Evolutionary conservation across 1,140 invertebrate species (phyloP).

Genomic region (Papilio polyxenes): DNA sequence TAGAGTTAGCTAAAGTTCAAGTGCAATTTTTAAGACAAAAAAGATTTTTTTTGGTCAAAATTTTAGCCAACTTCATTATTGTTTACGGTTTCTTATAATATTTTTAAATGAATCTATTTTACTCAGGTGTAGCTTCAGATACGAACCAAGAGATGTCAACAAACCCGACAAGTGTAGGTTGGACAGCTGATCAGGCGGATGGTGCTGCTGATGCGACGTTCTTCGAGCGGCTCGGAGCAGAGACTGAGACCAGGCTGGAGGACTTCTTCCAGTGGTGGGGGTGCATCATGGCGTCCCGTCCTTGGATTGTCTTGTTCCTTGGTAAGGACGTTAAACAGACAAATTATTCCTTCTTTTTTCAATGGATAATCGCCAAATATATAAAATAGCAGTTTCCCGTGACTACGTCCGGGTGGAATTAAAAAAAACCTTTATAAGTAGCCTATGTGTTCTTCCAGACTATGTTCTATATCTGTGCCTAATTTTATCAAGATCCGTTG

Average conservation of each 20-base stretch:
- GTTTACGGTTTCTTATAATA: constrained; percentile 1
- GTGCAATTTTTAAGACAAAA: not conserved
- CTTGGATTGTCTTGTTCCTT: constrained; percentile 88
- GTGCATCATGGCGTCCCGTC: constrained; percentile 89
- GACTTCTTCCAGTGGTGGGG: constrained; percentile 91
- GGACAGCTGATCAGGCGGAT: constrained; percentile 70
- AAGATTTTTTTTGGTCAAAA: too few species aligned
- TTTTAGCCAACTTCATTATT: not conserved
- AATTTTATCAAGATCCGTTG: too few species aligned
- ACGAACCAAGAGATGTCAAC: constrained; percentile 81
- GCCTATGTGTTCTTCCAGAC: too few species aligned
- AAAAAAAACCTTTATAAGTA: too few species aligned
- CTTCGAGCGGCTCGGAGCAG: constrained; percentile 88
- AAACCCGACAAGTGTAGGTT: constrained; percentile 61
- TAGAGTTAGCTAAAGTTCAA: not conserved
- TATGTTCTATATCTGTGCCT: too few species aligned
- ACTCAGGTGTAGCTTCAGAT: constrained; percentile 81
- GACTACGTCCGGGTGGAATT: too few species aligned
- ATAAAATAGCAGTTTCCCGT: too few species aligned
- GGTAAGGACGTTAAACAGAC: constrained; percentile 74
- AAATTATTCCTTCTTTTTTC: too few species aligned
- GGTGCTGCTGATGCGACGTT: constrained; percentile 81
- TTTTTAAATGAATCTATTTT: not conserved
- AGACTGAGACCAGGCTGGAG: constrained; percentile 88
- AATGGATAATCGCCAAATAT: too few species aligned